Base-by-base conservation (phyloP, 2,797 vertebrate species). In the Tauraco hartlaubi region DNA sequence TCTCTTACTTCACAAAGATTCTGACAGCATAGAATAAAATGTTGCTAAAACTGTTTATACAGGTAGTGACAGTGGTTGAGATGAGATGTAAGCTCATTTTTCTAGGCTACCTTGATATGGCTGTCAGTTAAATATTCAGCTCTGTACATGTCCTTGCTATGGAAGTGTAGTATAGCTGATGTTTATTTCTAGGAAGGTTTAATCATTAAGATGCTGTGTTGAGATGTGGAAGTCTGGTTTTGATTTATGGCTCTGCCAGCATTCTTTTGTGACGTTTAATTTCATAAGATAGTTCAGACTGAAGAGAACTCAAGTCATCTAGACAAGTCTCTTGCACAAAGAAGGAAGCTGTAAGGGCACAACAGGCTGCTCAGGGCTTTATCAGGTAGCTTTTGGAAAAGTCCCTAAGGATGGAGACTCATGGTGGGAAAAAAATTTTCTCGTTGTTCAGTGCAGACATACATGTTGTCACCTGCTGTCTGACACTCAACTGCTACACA, bases 401-500 rank as follows among this genome's bases (percentile, higher is more conserved):
- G 6, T 2, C 4, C 8, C 0, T 12, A 26, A 20, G 5, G 11
- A 12, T 52, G 12, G 59, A 56, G 46, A 21, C 5, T 31, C 4
- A 64, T 15, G 4, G 33, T 39, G 7, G n/a, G 46, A 43, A 52
- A 41, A 28, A 16, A 54, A 2, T 20, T 5, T 2, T 33, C 4
- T 8, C 55, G 3, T 63, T 72, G 43, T 0, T 21, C 15, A 5
- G 6, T 59, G 18, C 56, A 28, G 20, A 1, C 43, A 20, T 61
- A 22, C 2, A 9, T 17, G 9, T 14, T 31, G 22, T 76, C 6
- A 28, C 19, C 10, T 12, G 7, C 23, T 62, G 33, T 37, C 18
- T 84, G 7, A 6, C 16, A 3, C 11, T 15, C 16, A 17, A 8
- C 18, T 43, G 0, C 6, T 39, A 1, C 4, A 9, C 6, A 17